Evolutionary conservation across 1,140 invertebrate species (phyloP), one percentile per base, ranked within the genome.

Genomic region (Drosophila prosaltans): DNA sequence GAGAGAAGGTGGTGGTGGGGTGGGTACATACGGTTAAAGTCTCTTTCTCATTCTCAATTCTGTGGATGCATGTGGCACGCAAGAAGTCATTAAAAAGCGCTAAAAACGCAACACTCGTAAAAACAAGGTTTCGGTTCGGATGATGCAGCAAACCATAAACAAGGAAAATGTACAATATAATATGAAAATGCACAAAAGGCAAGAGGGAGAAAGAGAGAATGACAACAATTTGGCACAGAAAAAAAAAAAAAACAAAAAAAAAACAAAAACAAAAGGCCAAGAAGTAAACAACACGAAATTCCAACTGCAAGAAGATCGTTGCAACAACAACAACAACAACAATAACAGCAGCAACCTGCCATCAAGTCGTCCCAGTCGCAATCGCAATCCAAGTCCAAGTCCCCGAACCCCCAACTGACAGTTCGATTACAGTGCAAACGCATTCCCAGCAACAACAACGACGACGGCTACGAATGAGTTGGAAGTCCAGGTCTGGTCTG

Each of bases 51-150:
- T 78, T 74, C 72, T 43, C 43, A 39, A 70, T 77, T 66, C 72
- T 60, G 40, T 7, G 54, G 54, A 74, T 88, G 82, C 83, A 86
- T 86, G 82, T 88, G 83, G 83, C 82, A 86, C 82, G 83, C 82
- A 88, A 86, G 79, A 88, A 76, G 72, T 76, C 79, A 88, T 82
- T 82, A 82, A 86, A 78, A 77, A 74, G 70, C 81, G 67, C 74
- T 80, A 74, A 80, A 74, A 78, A 80, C 77, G 69, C 79, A 64
- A 66, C 72, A 75, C 79, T 64, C 70, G 69, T 78, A 73, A 76
- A 77, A 67, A 61, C 65, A 63, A 78, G 64, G 51, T 68, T 43
- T 45, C 59, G 62, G 62, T 43, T 45, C 59, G 62, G 62, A 48
- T 69, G 72, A 70, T 83, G 75, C 80, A 83, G 72, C 77, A 72